A percentile compares a stretch with the other conserved stretches of the same genome.
phyloP scores from a whole-genome alignment of 2,797 vertebrate species.

The Cyclopterus lumpus region DNA sequence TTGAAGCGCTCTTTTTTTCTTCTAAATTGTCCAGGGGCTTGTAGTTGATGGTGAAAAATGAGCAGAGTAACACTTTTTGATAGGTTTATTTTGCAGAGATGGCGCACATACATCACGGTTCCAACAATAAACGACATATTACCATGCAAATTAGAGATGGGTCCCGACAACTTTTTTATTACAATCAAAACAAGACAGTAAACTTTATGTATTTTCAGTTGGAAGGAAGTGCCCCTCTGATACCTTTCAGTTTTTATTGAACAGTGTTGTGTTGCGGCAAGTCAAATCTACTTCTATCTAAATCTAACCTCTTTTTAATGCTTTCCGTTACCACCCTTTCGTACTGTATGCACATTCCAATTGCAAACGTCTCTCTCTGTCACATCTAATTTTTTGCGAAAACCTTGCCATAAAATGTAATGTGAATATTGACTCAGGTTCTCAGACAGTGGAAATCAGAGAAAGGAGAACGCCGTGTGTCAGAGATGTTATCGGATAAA shows the following conservation, averaged over 20 bases:
- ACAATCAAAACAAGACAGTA: slow-evolving; percentile 55
- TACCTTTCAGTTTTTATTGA: slow-evolving; percentile 29
- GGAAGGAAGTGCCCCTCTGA: slow-evolving; percentile 23
- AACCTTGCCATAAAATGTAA: background rate
- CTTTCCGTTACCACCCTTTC: background rate
- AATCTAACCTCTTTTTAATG: background rate
- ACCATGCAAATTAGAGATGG: slow-evolving; percentile 69
- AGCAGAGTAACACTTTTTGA: slow-evolving; percentile 70
- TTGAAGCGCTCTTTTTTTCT: background rate
- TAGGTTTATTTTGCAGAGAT: slow-evolving; percentile 74
- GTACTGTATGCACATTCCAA: background rate
- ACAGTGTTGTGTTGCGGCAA: background rate
- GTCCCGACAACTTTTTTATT: slow-evolving; percentile 35
- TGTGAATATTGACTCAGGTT: slow-evolving; percentile 11
- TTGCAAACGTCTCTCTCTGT: background rate
- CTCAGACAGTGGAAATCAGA: slow-evolving; percentile 16
- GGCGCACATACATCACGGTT: slow-evolving; percentile 69
- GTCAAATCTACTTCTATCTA: background rate
- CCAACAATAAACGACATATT: slow-evolving; percentile 75
- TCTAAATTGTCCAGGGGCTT: slow-evolving; percentile 57
- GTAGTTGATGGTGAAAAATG: slow-evolving; percentile 74
- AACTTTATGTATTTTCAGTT: slow-evolving; percentile 44
- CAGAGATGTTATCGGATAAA: slow-evolving; percentile 4
- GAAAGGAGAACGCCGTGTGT: background rate
- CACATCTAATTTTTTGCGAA: background rate